Evolutionary conservation across 1,140 invertebrate genomes (phyloP), one percentile per base, ranked within the genome.

Genomic region (Drosophila truncata): DNA sequence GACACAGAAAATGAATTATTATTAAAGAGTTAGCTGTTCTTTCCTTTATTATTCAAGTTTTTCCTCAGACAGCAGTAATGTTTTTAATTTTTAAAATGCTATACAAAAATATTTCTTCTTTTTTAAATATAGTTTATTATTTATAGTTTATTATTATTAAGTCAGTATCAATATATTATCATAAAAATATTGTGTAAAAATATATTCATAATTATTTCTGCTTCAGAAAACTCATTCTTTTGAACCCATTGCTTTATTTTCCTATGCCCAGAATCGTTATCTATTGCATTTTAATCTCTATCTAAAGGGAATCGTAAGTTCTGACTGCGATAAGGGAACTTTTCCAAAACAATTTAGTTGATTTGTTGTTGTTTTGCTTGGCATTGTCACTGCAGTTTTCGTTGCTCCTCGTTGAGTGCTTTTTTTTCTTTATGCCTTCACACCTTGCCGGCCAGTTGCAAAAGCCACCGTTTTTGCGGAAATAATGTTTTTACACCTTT

Each of bases 371-470:
- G 63, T 61, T 77, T 54, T 23, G 47, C 31, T 33, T 50, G 54
- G 29, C 41, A 27, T 62, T 75, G 57, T 39, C 54, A 47, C 39
- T 74, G 60, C 37, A 39, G 73, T 33, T 59, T 64, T 41, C 31
- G 20, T 20, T 39, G 67, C 54, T 35, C 23, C 35, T 2, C 33
- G 37, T 39, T 41, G 0, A 31, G 4, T 42, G 16, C 57, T 77
- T 58, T 35, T 57, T 44, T 70, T 37, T n/a, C 61, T 47, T 47
- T 62, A 50, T 33, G 57, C 37, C 42, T 52, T 67, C 74, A 33
- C 75, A 70, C 74, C 57, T 78, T 78, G 49, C 64, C 49, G 44
- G 44, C 42, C 63, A 69, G 64, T 41, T 49, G 62, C 49, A 49
- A 54, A 37, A 41, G 23, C 71, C 23, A 52, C 16, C 16, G 23